Base-by-base conservation (phyloP, 2,888 invertebrate species). In the Pseudococcus longispinus region DNA sequence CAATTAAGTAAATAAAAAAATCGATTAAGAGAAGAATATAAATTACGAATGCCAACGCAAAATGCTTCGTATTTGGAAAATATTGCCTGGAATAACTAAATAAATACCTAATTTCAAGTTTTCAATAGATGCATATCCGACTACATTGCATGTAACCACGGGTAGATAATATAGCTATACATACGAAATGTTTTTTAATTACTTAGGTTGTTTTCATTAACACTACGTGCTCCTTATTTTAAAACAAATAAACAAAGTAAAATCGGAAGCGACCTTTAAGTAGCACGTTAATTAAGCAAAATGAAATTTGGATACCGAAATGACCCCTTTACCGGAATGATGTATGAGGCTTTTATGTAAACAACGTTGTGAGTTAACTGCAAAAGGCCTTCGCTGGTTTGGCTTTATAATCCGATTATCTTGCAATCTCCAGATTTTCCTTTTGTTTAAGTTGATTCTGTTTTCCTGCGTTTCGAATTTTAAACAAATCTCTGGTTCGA, bases 231-330 rank as follows among this genome's bases (percentile, higher is more conserved):
- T 65, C 13, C 65, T 65, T 65, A 65, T 65, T 65, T 65, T 65
- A 65, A 65, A 65, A 65, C 65, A 65, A 65, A 65, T 65, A 65
- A 65, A 65, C 65, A 65, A 65, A 65, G 65, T 65, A 65, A 65
- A 65, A 65, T 65, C 65, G 26, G 65, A 65, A 65, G 65, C 65
- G 65, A 65, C 65, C 65, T 65, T 65, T 65, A 65, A 65, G 65
- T 65, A 65, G 65, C 74, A 74, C 74, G 74, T 74, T 74, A 74
- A 74, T 74, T 74, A 74, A 74, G 74, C n/a, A 74, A 74, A 74
- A 37, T 74, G 74, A 74, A 74, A 74, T 74, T 74, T 74, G 29
- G 74, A 65, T 74, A 32, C 74, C 74, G 74, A 74, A 74, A 74
- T 74, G 74, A 74, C 74, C 74, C 37, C 74, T 32, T 32, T 74